Evolutionary conservation across 2,797 vertebrate genomes (phyloP).

Genomic region (Sebastes vulpes): DNA sequence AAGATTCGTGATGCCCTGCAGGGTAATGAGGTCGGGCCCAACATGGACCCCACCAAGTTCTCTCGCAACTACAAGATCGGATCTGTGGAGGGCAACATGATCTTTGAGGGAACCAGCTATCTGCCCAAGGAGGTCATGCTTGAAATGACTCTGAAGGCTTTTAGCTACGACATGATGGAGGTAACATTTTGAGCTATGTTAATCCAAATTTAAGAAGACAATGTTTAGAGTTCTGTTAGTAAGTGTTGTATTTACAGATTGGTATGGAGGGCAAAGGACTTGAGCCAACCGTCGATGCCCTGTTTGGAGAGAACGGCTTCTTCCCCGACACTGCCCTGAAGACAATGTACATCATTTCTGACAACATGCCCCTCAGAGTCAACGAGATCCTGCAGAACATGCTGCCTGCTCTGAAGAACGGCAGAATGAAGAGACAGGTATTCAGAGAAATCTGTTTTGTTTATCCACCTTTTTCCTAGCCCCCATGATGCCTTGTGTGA

Average conservation of each 20-base stretch:
- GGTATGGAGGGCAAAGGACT: conserved; percentile 93
- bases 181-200: conserved; percentile 70
- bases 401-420: conserved; percentile 83
- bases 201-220: background rate
- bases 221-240: background rate
- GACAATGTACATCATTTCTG: conserved; percentile 90
- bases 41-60: conserved; percentile 87
- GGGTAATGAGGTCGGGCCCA: conserved; percentile 82
- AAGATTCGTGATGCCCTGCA: conserved; percentile 86
- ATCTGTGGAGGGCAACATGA: conserved; percentile 89
- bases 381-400: conserved; percentile 87
- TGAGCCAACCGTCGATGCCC: conserved; percentile 91
- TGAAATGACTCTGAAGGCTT: conserved; percentile 92
- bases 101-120: conserved; percentile 90
- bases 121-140: conserved; percentile 94
- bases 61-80: conserved; percentile 91
- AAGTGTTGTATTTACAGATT: conserved; percentile 82
- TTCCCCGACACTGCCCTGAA: conserved; percentile 92
- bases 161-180: conserved; percentile 94
- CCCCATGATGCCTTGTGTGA: too few species aligned
- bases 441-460: background rate
- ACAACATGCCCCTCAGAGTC: conserved; percentile 87
- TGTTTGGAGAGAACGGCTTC: conserved; percentile 94
- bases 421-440: conserved; percentile 82
- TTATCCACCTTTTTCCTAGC: background rate